A percentile compares a stretch with the other conserved stretches of the same genome.
Conservation (phyloP, 2,797 vertebrate species). For the Aratinga solstitialis region DNA sequence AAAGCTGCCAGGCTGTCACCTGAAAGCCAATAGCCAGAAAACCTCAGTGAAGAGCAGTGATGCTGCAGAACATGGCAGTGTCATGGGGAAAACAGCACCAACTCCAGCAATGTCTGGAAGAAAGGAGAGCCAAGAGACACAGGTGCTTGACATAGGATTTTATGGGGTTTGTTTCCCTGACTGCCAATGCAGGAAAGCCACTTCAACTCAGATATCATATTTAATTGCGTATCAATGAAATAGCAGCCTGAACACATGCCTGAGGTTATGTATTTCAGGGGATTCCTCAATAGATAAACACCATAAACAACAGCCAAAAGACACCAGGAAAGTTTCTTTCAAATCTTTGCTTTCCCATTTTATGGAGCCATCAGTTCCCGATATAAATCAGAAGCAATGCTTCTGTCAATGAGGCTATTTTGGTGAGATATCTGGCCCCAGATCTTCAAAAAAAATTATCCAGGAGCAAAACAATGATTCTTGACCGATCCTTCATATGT, state of each 20-base stretch:
- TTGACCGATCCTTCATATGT: accelerated
- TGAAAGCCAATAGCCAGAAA: neutral
- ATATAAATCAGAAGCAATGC: neutral
- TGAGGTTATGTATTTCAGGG: neutral
- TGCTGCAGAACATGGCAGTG: neutral
- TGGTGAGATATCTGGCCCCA: neutral
- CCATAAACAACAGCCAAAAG: neutral
- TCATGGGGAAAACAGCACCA: accelerated
- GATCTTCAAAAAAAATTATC: neutral
- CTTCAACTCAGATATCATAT: neutral
- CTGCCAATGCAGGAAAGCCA: neutral
- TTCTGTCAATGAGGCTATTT: neutral
- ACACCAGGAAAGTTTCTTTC: neutral
- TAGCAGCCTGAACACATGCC: neutral
- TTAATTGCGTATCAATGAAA: accelerated
- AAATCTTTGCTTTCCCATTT: neutral
- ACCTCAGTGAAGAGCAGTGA: neutral
- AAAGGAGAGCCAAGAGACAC: neutral
- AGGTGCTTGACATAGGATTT: neutral
- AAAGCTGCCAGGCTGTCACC: neutral
- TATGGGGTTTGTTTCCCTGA: accelerated
- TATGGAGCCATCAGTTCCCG: neutral
- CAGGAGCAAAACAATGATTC: neutral
- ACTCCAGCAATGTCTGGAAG: accelerated
- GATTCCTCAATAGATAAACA: neutral